Conservation (phyloP, 1,140 invertebrate species). For the Zaprionus lachaisei region DNA sequence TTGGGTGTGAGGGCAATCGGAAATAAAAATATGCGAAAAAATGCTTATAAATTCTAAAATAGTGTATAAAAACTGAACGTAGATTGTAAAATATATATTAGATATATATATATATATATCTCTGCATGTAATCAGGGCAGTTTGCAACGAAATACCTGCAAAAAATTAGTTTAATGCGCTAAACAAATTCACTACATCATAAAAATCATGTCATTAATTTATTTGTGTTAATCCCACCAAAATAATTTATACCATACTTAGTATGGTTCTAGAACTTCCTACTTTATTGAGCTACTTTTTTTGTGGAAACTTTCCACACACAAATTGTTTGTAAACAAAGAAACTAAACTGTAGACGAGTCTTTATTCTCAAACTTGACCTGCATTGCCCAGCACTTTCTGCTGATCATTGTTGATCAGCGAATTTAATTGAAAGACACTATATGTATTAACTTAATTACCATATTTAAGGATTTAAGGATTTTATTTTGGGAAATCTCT, state of each 20-base stretch:
- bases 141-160: no score
- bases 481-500: not conserved
- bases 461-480: not conserved
- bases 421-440: not conserved
- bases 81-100: not conserved
- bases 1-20: not conserved
- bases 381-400: not conserved
- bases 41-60: not conserved
- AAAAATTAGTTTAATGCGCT: not conserved
- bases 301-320: not conserved
- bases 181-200: not conserved
- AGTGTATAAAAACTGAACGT: not conserved
- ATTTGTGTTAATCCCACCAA: not conserved
- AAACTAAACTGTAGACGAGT: not conserved
- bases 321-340: not conserved
- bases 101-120: not conserved
- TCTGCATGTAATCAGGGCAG: not conserved
- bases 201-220: not conserved
- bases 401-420: conserved; percentile 11
- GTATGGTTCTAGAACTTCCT: not conserved
- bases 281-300: not conserved
- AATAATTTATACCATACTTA: not conserved
- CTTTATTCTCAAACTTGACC: not conserved
- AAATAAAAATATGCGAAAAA: not conserved
- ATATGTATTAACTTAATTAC: not conserved